These are phyloP conservation scores for Vandiemenella viatica DNA, from an alignment of 2,888 invertebrate genomes.

Conservation along the genomic window DNA sequence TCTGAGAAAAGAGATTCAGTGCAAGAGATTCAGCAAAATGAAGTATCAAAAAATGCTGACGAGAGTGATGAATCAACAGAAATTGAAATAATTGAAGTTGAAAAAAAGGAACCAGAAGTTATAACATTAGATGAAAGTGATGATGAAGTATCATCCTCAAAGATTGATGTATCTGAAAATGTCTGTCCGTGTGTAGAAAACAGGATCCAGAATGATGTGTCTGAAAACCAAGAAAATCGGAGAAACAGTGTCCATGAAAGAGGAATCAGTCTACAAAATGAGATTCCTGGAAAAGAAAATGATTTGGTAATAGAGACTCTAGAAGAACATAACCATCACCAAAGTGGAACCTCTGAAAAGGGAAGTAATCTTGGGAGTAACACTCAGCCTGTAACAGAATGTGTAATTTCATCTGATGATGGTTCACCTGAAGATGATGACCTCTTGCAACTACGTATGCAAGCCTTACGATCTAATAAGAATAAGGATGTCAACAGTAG, in stretches of 20 bases:
- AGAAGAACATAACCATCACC: background rate
- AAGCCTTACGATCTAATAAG: slow-evolving; percentile 2
- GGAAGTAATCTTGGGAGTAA: too few species aligned
- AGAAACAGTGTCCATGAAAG: background rate
- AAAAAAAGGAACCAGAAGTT: background rate
- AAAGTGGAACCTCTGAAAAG: background rate
- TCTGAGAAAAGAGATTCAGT: background rate
- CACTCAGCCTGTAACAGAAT: too few species aligned
- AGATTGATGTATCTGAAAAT: background rate
- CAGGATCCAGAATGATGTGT: background rate
- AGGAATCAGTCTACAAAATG: background rate
- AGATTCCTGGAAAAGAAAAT: background rate
- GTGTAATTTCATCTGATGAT: background rate
- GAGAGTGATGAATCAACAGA: background rate
- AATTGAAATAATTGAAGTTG: background rate
- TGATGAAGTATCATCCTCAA: background rate
- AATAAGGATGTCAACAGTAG: background rate
- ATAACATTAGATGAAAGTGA: slow-evolving; percentile 7
- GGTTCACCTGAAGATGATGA: slow-evolving; percentile 3
- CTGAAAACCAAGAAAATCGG: too few species aligned
- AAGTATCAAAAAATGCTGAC: too few species aligned
- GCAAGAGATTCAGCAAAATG: too few species aligned
- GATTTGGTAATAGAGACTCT: background rate
- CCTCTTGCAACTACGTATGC: background rate
- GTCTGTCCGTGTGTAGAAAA: too few species aligned